These are phyloP conservation scores for Albula glossodonta DNA, from an alignment of 2,113 vertebrate genomes.

Conservation along the genomic window DNA sequence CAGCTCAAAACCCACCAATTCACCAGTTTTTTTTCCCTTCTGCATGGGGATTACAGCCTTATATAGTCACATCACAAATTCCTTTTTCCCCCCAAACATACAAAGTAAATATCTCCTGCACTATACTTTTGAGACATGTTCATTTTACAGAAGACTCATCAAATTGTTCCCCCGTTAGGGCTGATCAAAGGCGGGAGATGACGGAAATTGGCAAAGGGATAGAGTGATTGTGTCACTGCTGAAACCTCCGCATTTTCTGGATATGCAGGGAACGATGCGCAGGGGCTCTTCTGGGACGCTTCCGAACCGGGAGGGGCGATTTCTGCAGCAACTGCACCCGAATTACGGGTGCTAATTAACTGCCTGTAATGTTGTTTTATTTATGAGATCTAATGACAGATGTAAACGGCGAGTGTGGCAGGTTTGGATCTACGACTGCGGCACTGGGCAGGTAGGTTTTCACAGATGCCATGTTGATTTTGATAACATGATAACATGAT, in stretches of 20 bases:
- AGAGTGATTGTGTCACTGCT: not conserved
- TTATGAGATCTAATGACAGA: not conserved
- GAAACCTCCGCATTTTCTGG: not conserved
- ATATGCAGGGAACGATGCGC: not conserved
- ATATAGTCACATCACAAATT: conserved; percentile 44
- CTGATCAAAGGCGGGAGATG: not conserved
- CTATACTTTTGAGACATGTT: conserved; percentile 4
- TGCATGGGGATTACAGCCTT: conserved; percentile 45
- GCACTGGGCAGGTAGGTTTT: too few relatives aligned
- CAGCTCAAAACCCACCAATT: conserved; percentile 40
- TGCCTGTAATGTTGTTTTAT: not conserved
- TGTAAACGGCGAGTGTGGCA: not conserved
- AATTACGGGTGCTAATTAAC: not conserved
- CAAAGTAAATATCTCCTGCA: conserved; percentile 26
- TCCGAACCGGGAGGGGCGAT: not conserved
- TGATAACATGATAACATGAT: too few relatives aligned
- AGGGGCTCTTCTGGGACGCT: not conserved
- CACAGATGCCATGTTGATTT: too few relatives aligned
- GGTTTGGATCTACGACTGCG: too few relatives aligned
- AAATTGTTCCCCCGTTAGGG: not conserved
- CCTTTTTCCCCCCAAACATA: conserved; percentile 14
- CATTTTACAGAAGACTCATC: not conserved
- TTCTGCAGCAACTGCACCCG: not conserved
- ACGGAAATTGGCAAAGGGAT: not conserved
- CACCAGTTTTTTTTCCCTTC: conserved; percentile 32